phyloP scores from a whole-genome alignment of 2,797 vertebrate species.

The Petrocephalus sullivani region DNA sequence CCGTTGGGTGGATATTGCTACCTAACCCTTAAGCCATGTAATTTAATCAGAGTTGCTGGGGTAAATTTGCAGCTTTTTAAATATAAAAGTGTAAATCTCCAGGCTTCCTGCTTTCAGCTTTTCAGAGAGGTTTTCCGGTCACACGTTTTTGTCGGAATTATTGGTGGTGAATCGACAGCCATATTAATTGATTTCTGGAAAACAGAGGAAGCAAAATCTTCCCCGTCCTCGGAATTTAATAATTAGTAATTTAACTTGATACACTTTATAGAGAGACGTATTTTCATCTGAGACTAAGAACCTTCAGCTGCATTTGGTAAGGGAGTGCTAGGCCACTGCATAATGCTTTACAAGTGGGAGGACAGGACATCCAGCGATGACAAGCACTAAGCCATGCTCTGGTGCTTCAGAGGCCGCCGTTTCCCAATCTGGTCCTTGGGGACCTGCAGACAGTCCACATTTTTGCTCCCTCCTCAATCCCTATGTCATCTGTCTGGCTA shows the following conservation, averaged over 20 bases:
- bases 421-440: not conserved
- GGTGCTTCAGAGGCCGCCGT: not conserved
- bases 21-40: not conserved
- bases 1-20: not conserved
- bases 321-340: no score
- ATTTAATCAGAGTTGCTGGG: not conserved
- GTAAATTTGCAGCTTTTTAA: constrained; percentile 5
- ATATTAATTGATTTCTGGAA: constrained; percentile 4
- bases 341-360: not conserved
- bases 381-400: not conserved
- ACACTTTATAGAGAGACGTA: not conserved
- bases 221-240: not conserved
- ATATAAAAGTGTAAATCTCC: not conserved
- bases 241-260: not conserved
- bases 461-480: not conserved
- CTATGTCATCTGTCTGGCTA: no score
- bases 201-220: not conserved
- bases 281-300: not conserved
- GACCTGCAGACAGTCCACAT: not conserved
- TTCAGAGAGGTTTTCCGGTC: not conserved
- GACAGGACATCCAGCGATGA: not conserved
- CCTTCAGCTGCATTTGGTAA: not conserved
- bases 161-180: not conserved
- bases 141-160: not conserved
- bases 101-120: not conserved